Conservation (phyloP, 2,113 vertebrate species). For the Atlantisia rogersi region DNA sequence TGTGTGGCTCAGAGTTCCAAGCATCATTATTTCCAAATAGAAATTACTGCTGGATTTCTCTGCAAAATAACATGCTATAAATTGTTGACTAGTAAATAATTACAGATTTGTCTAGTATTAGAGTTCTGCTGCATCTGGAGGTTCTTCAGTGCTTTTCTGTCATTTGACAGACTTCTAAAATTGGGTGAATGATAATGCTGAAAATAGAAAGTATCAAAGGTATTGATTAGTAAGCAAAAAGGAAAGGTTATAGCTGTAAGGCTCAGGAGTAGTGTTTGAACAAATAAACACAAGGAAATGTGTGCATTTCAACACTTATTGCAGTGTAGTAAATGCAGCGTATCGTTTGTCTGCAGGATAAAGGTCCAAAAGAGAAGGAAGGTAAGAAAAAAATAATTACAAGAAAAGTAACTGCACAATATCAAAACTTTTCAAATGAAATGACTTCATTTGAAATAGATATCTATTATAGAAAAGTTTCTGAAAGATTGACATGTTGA, state of each 20-base stretch:
- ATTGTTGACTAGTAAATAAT: not conserved
- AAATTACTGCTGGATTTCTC: not conserved
- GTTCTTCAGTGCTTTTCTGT: not conserved
- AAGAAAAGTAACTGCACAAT: not conserved
- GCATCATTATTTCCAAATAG: not conserved
- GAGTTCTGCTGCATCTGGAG: not conserved
- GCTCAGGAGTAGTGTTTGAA: not conserved
- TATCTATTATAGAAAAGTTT: not conserved
- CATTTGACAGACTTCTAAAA: not conserved
- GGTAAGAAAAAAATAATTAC: not conserved
- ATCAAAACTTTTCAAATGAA: not conserved
- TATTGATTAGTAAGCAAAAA: not conserved
- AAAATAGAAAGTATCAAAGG: not conserved
- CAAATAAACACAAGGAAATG: not conserved
- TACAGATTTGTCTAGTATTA: not conserved
- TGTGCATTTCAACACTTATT: not conserved
- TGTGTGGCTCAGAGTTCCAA: not conserved
- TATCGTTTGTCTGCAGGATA: not conserved
- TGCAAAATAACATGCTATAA: not conserved
- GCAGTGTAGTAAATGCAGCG: not conserved
- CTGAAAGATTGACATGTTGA: conserved; percentile 26
- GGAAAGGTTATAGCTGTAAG: not conserved
- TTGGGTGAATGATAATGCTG: not conserved
- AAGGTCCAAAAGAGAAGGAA: not conserved
- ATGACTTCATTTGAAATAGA: not conserved